Evolutionary conservation across 2,113 vertebrate species (phyloP).

Genomic region (Chroicocephalus ridibundus): DNA sequence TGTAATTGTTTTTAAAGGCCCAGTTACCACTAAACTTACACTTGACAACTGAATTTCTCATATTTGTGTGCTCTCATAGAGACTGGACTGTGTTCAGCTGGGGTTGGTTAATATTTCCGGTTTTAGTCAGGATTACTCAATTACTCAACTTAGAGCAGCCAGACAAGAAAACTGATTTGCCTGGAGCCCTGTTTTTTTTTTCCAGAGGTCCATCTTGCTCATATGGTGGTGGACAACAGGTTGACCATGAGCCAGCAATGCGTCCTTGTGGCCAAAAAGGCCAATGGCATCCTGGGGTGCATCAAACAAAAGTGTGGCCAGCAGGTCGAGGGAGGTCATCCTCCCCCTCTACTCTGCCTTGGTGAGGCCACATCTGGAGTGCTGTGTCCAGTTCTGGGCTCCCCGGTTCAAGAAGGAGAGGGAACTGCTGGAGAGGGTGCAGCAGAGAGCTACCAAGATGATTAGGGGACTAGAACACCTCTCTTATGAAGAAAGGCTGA

Average conservation of each 20-base stretch:
- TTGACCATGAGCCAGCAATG: not conserved
- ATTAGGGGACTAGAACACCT: too few species aligned
- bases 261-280: not conserved
- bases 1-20: not conserved
- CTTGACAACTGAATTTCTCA: not conserved
- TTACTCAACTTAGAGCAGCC: not conserved
- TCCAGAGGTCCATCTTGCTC: rapidly evolving
- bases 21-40: not conserved
- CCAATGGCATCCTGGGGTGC: not conserved
- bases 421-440: not conserved
- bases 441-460: not conserved
- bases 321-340: not conserved
- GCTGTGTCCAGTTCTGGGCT: not conserved
- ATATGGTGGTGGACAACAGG: not conserved
- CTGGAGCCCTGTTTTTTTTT: not conserved
- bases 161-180: not conserved
- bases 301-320: not conserved
- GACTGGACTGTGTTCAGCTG: not conserved
- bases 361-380: not conserved
- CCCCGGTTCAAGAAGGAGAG: not conserved
- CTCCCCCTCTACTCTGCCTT: not conserved
- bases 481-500: too few species aligned
- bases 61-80: not conserved
- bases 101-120: not conserved
- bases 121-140: not conserved